phyloP scores from a whole-genome alignment of 2,888 invertebrate species.

The Mongoloraphidia duomilia region DNA sequence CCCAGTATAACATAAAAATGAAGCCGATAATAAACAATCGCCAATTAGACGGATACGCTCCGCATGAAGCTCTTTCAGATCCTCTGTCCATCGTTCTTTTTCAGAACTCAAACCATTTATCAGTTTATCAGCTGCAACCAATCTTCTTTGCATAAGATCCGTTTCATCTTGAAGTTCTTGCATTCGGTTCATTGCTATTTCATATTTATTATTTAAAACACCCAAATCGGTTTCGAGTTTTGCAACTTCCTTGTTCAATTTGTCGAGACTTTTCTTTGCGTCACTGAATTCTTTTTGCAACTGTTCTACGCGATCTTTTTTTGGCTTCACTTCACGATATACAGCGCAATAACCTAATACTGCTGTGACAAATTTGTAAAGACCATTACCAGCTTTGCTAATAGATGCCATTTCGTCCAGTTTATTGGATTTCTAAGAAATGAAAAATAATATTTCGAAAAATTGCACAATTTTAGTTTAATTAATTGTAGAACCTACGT shows the following conservation, averaged over 20 bases:
- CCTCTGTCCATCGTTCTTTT: constrained; percentile 64
- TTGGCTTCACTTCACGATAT: constrained; percentile 71
- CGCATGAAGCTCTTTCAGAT: constrained; percentile 53
- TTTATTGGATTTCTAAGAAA: constrained; percentile 38
- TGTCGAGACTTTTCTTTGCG: constrained; percentile 47
- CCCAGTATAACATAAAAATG: constrained; percentile 74
- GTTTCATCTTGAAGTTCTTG: constrained; percentile 67
- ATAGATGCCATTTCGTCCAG: constrained; percentile 72
- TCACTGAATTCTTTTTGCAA: constrained; percentile 57
- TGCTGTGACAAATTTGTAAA: constrained; percentile 73
- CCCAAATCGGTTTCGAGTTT: constrained; percentile 55
- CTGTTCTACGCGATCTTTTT: constrained; percentile 66
- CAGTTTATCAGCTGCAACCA: constrained; percentile 75
- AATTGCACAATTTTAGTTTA: neutral
- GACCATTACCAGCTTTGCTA: constrained; percentile 74
- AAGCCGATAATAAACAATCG: constrained; percentile 66
- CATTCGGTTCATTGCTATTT: constrained; percentile 51
- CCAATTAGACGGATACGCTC: constrained; percentile 65
- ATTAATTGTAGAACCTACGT: neutral
- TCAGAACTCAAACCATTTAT: constrained; percentile 79
- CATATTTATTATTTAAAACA: constrained; percentile 59
- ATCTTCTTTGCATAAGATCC: constrained; percentile 61
- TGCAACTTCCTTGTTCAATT: constrained; percentile 58
- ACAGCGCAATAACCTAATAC: constrained; percentile 84
- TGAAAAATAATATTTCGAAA: too few species aligned